phyloP scores from a whole-genome alignment of 2,113 vertebrate species.

The Scortum barcoo region DNA sequence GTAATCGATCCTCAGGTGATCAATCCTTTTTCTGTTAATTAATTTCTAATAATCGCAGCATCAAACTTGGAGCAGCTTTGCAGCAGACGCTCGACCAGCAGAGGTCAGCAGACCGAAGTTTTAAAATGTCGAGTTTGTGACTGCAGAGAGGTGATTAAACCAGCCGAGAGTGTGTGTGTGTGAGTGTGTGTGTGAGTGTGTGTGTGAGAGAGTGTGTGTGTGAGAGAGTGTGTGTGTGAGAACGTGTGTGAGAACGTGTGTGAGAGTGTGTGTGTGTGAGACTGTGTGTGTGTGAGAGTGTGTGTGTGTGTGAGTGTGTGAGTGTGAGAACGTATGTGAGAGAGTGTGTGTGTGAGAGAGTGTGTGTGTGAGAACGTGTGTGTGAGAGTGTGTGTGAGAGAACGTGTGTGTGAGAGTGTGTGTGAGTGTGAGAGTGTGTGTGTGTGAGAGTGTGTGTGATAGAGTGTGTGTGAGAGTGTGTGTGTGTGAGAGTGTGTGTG shows the following conservation, averaged over 20 bases:
- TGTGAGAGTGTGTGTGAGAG: neutral
- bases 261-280: constrained; percentile 5
- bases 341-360: no score
- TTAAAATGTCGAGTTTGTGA: constrained; percentile 24
- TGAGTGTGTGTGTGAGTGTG: neutral
- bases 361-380: neutral
- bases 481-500: no score
- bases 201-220: neutral
- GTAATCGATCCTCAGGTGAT: neutral
- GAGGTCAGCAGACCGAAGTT: neutral
- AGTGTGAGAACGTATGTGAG: no score
- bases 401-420: neutral
- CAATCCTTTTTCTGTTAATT: neutral
- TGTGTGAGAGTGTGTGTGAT: neutral
- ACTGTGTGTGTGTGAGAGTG: neutral
- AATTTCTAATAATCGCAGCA: no score
- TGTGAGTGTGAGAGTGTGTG: neutral
- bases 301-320: neutral
- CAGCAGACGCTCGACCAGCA: constrained; percentile 14
- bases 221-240: constrained; percentile 1
- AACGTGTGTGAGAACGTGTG: no score
- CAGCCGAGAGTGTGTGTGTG: constrained; percentile 1
- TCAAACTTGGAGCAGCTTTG: neutral
- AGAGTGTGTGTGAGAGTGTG: neutral
- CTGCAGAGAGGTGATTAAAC: constrained; percentile 42